Conservation (phyloP, 2,113 vertebrate species). For the Orycteropus afer region DNA sequence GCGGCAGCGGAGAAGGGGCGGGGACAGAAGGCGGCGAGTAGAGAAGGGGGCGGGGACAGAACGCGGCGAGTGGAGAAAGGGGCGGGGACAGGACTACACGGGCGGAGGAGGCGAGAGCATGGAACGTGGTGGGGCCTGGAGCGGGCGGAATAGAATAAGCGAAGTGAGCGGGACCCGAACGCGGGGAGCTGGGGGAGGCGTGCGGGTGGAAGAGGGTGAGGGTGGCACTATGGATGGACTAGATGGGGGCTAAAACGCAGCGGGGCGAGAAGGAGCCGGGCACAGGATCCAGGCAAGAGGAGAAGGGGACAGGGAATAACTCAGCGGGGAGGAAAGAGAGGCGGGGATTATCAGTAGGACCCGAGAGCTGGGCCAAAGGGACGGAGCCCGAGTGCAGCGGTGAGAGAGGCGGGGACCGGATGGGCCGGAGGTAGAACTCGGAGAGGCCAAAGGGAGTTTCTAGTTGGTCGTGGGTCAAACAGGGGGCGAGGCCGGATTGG, state of each 20-base stretch:
- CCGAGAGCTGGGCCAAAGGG: too few relatives aligned
- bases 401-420: not conserved
- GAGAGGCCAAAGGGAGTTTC: too few relatives aligned
- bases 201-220: not conserved
- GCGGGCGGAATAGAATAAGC: too few relatives aligned
- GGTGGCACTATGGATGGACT: too few relatives aligned
- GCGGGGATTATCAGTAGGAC: too few relatives aligned
- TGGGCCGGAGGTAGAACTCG: not conserved
- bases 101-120: not conserved
- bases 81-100: fast-evolving
- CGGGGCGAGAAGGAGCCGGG: too few relatives aligned
- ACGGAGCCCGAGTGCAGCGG: too few relatives aligned
- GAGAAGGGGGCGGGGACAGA: not conserved
- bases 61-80: fast-evolving
- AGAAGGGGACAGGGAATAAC: too few relatives aligned
- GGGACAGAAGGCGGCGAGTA: not conserved
- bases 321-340: too few relatives aligned
- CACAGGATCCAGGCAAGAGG: too few relatives aligned
- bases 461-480: fast-evolving
- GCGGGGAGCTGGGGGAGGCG: not conserved
- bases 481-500: not conserved
- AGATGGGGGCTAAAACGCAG: too few relatives aligned
- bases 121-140: fast-evolving
- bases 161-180: not conserved
- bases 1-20: not conserved